These are phyloP conservation scores for Myrmecobius fasciatus DNA, from an alignment of 2,113 vertebrate genomes.

Conservation along the genomic window DNA sequence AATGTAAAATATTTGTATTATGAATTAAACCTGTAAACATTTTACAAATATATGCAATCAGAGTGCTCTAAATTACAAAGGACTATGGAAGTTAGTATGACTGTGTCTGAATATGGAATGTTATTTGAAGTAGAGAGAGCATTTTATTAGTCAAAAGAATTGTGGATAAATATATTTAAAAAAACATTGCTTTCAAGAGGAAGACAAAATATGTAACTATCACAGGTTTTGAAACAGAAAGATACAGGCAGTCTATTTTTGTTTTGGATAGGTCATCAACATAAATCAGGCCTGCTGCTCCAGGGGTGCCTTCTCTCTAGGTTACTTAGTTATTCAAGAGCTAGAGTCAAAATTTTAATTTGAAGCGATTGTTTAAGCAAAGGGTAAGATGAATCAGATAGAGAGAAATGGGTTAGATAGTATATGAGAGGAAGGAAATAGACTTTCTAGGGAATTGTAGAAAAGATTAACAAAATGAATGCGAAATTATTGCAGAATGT, in stretches of 20 bases:
- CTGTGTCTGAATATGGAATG: background rate
- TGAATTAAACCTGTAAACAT: background rate
- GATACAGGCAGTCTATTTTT: background rate
- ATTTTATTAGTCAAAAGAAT: background rate
- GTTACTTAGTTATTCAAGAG: background rate
- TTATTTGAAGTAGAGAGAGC: background rate
- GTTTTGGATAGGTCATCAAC: background rate
- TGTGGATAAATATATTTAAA: background rate
- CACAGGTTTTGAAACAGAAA: background rate
- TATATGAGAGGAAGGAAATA: background rate
- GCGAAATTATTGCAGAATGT: background rate
- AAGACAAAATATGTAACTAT: too few relatives aligned
- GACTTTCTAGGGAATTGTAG: background rate
- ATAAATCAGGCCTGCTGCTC: background rate
- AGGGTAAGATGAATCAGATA: background rate
- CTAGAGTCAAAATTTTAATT: background rate
- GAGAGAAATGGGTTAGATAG: background rate
- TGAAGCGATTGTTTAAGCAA: background rate
- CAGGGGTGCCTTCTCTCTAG: background rate
- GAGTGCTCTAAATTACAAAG: background rate
- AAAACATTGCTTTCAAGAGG: background rate
- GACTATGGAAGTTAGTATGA: background rate
- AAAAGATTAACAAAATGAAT: background rate
- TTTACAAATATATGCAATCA: background rate
- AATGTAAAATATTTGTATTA: background rate